Conservation (phyloP, 2,888 invertebrate species). For the Sericinus montela region DNA sequence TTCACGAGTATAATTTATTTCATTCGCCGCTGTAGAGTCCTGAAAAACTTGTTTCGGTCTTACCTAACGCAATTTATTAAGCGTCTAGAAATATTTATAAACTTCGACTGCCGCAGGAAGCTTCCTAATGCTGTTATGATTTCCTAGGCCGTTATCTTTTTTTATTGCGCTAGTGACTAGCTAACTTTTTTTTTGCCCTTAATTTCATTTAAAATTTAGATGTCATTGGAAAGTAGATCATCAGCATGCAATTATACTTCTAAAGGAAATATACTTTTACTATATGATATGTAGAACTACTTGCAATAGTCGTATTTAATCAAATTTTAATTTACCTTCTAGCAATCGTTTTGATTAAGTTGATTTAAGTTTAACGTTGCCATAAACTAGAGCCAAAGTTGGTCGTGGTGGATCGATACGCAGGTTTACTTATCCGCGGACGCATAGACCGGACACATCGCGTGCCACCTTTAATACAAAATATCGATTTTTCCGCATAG, state of each 20-base stretch:
- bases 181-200: too few species aligned
- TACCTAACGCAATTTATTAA: slow-evolving; percentile 27
- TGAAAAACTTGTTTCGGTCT: slow-evolving; percentile 31
- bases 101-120: slow-evolving; percentile 16
- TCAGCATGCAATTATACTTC: too few species aligned
- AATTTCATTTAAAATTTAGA: too few species aligned
- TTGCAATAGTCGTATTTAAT: too few species aligned
- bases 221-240: too few species aligned
- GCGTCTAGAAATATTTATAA: slow-evolving; percentile 19
- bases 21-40: slow-evolving; percentile 35
- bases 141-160: slow-evolving; percentile 28
- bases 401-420: slow-evolving; percentile 60
- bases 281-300: too few species aligned
- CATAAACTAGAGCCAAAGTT: slow-evolving; percentile 70
- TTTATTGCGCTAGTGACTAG: slow-evolving; percentile 14
- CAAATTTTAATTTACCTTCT: too few species aligned
- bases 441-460: slow-evolving; percentile 67
- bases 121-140: slow-evolving; percentile 23
- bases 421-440: slow-evolving; percentile 55
- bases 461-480: slow-evolving; percentile 76
- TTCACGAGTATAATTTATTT: slow-evolving; percentile 54
- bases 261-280: too few species aligned
- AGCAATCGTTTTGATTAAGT: slow-evolving; percentile 28
- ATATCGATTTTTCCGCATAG: slow-evolving; percentile 76
- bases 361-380: slow-evolving; percentile 41